These are phyloP conservation scores for Sabatieria punctata DNA, from an alignment of 2,888 invertebrate species.

Conservation along the genomic window DNA sequence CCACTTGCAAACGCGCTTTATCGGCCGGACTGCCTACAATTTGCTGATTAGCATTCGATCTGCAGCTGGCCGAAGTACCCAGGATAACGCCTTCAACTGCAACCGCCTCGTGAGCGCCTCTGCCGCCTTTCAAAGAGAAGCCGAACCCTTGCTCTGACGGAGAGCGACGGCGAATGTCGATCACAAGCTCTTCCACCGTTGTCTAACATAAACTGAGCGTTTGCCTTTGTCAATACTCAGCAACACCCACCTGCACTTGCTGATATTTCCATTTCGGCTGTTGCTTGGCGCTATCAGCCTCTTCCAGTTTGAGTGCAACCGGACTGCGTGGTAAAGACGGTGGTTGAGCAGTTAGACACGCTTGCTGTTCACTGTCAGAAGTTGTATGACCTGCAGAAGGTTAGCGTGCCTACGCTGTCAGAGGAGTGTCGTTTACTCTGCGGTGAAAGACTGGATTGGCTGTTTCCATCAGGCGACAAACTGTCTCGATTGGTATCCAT, in stretches of 20 bases:
- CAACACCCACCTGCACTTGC: not conserved
- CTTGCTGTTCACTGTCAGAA: not conserved
- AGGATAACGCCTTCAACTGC: slow-evolving; percentile 30
- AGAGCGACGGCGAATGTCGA: not conserved
- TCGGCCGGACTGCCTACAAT: slow-evolving; percentile 30
- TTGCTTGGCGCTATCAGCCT: not conserved
- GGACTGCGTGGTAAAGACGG: too few species aligned
- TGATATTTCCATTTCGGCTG: not conserved
- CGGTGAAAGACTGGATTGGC: not conserved
- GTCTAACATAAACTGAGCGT: not conserved
- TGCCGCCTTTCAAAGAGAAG: slow-evolving; percentile 29
- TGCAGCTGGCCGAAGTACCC: too few species aligned
- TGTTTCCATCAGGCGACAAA: not conserved
- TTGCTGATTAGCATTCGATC: too few species aligned
- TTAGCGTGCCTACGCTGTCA: too few species aligned
- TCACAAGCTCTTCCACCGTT: not conserved
- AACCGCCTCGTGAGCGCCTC: slow-evolving; percentile 25
- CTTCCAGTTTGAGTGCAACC: not conserved
- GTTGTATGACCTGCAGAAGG: not conserved
- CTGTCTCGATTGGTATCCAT: not conserved
- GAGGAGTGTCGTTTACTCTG: not conserved
- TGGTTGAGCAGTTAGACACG: too few species aligned
- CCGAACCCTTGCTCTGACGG: slow-evolving; percentile 32
- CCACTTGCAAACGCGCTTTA: slow-evolving; percentile 29
- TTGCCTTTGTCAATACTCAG: not conserved